A percentile compares a stretch with the other conserved stretches of the same genome.
Evolutionary conservation across 1,140 invertebrate species (phyloP).

Genomic region (Papilio machaon): DNA sequence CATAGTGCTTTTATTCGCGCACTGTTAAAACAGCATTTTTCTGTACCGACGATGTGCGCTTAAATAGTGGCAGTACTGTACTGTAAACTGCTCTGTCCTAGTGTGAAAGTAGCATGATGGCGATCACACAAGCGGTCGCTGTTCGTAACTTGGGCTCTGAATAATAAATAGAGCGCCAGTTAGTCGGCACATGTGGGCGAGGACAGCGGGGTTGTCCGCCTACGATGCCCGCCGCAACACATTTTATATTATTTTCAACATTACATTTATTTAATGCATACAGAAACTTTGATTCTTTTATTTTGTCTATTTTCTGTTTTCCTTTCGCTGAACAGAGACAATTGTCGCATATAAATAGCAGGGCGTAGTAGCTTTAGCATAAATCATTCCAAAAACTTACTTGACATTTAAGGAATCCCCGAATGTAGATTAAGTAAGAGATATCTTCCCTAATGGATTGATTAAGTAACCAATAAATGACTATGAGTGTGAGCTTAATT

Average conservation of each 20-base stretch:
- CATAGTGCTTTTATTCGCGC: too few species aligned
- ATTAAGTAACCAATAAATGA: too few species aligned
- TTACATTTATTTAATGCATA: conserved; percentile 6
- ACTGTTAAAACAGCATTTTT: too few species aligned
- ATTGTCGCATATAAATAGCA: not conserved
- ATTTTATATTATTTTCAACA: conserved; percentile 28
- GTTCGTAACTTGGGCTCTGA: conserved; percentile 50
- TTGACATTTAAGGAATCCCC: not conserved
- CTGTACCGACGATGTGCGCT: conserved; percentile 14
- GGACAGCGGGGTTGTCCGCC: conserved; percentile 18
- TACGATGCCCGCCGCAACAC: not conserved
- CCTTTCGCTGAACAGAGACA: not conserved
- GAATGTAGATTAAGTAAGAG: not conserved
- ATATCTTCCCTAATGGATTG: not conserved
- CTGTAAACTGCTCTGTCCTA: not conserved
- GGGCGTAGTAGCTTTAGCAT: too few species aligned
- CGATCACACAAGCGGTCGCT: conserved; percentile 46
- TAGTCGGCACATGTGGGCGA: conserved; percentile 43
- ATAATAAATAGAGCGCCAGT: conserved; percentile 63
- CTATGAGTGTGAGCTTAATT: not conserved
- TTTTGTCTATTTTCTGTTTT: not conserved
- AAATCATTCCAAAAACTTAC: too few species aligned
- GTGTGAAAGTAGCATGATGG: conserved; percentile 22
- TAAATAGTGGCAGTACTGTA: not conserved
- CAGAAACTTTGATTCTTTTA: not conserved